Conservation (phyloP, 2,797 vertebrate species). For the Phaenicophaeus curvirostris region DNA sequence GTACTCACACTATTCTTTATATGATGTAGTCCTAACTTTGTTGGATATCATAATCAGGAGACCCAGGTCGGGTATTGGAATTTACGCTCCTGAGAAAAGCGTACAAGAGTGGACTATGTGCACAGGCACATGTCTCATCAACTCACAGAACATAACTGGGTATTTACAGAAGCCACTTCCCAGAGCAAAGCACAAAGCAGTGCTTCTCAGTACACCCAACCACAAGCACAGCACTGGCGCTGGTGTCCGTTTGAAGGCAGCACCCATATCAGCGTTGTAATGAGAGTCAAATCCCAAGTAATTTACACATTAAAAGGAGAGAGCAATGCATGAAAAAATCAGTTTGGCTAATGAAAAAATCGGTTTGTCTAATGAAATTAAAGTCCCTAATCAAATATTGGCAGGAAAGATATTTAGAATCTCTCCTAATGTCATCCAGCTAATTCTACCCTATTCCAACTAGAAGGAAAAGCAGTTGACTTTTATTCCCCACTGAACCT, state of each 20-base stretch:
- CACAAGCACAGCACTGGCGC: not conserved
- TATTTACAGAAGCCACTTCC: conserved; percentile 2
- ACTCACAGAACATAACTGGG: not conserved
- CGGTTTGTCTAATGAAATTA: conserved; percentile 84
- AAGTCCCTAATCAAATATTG: conserved; percentile 84
- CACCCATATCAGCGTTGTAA: conserved; percentile 80
- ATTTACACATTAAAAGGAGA: conserved; percentile 83
- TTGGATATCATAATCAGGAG: not conserved
- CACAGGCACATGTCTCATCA: not conserved
- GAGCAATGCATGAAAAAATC: conserved; percentile 80
- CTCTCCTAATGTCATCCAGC: conserved; percentile 69
- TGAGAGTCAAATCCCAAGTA: conserved; percentile 82
- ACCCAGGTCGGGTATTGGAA: not conserved
- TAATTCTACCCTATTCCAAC: conserved; percentile 51
- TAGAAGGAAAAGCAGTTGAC: conserved; percentile 65
- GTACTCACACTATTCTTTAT: fast-evolving
- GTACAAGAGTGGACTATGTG: not conserved
- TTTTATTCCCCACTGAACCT: conserved; percentile 71
- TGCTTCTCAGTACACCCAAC: conserved; percentile 8
- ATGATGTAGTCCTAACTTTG: not conserved
- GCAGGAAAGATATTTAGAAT: conserved; percentile 81
- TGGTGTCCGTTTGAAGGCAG: conserved; percentile 68
- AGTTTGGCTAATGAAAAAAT: conserved; percentile 75
- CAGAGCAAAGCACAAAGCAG: not conserved
- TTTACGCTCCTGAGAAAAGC: not conserved